Evolutionary conservation across 2,888 invertebrate species (phyloP).

Genomic region (Aphodius granarius): DNA sequence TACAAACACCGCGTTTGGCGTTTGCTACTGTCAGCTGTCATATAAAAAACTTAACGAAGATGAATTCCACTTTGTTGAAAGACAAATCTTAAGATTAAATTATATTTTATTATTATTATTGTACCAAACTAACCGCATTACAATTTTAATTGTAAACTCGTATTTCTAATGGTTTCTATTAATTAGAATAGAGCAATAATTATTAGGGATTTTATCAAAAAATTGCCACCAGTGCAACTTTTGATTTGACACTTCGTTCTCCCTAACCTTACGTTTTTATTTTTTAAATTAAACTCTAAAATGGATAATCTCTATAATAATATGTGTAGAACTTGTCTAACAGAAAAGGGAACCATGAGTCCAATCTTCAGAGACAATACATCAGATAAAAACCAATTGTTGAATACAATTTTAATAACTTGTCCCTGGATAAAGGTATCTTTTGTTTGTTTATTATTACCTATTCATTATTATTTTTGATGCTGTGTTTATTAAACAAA

Average conservation of each 20-base stretch:
- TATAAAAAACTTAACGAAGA: not conserved
- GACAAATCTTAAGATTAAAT: not conserved
- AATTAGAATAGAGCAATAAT: not conserved
- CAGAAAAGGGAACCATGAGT: constrained; percentile 33
- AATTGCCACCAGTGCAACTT: not conserved
- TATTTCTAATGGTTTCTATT: not conserved
- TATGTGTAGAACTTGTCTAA: constrained; percentile 40
- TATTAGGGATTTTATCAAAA: not conserved
- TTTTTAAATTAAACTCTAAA: not conserved
- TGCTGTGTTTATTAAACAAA: not conserved
- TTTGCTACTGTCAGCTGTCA: too few relatives aligned
- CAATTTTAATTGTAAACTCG: not conserved
- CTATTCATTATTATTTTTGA: constrained; percentile 10
- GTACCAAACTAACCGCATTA: not conserved
- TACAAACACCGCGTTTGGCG: not conserved
- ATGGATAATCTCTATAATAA: not conserved
- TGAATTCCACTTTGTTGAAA: not conserved
- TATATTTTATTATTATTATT: not conserved
- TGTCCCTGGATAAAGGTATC: constrained; percentile 41
- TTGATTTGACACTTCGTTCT: not conserved
- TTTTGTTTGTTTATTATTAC: not conserved
- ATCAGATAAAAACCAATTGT: constrained; percentile 33
- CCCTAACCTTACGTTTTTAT: not conserved
- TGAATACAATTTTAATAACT: constrained; percentile 39
- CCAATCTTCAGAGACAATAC: constrained; percentile 35